Evolutionary conservation across 2,113 vertebrate genomes (phyloP).

Genomic region (Pelecanoides urinatrix): DNA sequence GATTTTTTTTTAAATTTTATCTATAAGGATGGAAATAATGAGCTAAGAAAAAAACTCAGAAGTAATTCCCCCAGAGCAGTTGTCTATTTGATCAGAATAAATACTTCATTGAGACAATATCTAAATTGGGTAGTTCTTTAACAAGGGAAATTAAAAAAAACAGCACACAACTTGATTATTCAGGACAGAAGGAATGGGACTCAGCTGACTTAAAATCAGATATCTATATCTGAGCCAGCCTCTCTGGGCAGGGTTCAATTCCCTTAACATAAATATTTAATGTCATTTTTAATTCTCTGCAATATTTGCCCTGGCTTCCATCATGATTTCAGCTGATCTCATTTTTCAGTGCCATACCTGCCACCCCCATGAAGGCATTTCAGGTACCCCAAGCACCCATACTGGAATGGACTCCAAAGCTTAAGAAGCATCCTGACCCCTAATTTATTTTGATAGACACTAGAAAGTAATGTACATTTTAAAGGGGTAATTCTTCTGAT

Average conservation of each 20-base stretch:
- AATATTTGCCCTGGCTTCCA: not conserved
- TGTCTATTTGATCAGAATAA: not conserved
- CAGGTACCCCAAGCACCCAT: not conserved
- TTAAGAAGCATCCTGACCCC: fast-evolving
- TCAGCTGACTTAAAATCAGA: not conserved
- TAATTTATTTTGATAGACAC: not conserved
- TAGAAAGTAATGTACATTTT: not conserved
- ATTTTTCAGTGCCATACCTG: not conserved
- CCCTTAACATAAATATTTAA: not conserved
- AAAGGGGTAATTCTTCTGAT: not conserved
- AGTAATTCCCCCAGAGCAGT: not conserved
- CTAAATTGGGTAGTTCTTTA: not conserved
- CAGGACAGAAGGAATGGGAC: not conserved
- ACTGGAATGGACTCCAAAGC: not conserved
- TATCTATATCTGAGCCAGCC: not conserved
- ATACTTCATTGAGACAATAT: not conserved
- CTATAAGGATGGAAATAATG: not conserved
- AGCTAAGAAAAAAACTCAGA: not conserved
- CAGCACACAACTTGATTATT: not conserved
- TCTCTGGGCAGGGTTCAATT: not conserved
- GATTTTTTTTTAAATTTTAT: not conserved
- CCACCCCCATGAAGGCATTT: not conserved
- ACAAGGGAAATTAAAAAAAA: not conserved
- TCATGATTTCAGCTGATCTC: not conserved
- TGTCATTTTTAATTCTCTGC: not conserved